Percentiles rank a stretch among this genome's conserved stretches.
These are phyloP conservation scores for Danio rerio DNA, from an alignment of 2,113 vertebrate species.

Conservation along the genomic window DNA sequence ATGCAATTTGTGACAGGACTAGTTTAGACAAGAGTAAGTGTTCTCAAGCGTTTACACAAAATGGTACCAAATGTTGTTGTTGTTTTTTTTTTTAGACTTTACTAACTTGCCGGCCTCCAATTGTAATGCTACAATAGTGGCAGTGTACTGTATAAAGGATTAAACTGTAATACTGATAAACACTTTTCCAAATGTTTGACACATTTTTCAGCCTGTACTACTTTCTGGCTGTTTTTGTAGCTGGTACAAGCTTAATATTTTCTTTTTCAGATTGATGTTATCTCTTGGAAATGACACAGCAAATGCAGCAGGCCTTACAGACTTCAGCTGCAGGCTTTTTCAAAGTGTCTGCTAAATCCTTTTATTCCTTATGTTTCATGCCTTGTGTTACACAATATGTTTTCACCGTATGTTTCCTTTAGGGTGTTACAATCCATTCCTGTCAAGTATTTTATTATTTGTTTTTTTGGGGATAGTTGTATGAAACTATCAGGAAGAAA, in stretches of 20 bases:
- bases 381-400: neutral
- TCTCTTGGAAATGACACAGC: neutral
- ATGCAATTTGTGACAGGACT: too few species aligned
- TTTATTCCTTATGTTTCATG: neutral
- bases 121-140: neutral
- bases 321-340: conserved; percentile 7
- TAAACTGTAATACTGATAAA: neutral
- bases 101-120: neutral
- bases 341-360: neutral
- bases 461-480: neutral
- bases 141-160: neutral
- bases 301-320: neutral
- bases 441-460: neutral
- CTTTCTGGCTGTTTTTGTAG: neutral
- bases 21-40: too few species aligned
- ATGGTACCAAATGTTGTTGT: neutral
- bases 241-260: conserved; percentile 1
- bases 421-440: neutral
- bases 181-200: too few species aligned
- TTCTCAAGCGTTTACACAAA: too few species aligned
- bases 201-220: neutral
- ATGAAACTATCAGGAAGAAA: neutral
- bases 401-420: neutral
- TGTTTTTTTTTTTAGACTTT: neutral
- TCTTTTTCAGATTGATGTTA: neutral